Percentiles rank a stretch among this genome's conserved stretches.
Conservation (phyloP, 2,888 invertebrate species). For the Lamellibrachia satsuma region DNA sequence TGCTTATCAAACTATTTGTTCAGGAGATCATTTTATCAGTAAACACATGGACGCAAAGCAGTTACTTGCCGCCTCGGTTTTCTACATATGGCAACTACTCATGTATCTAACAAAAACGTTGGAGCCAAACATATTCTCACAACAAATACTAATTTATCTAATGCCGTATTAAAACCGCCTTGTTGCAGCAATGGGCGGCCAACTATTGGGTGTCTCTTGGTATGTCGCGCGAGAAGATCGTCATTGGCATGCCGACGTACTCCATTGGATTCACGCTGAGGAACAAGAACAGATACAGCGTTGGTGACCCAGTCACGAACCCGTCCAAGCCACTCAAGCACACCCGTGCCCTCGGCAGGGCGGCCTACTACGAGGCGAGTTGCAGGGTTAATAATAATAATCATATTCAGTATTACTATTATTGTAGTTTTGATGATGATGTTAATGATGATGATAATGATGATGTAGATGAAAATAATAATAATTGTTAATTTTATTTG, state of each 20-base stretch:
- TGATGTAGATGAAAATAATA: no score
- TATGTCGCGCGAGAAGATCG: neutral
- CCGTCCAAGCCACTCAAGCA: conserved; percentile 14
- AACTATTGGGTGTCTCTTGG: conserved; percentile 21
- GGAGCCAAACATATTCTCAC: neutral
- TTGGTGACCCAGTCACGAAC: neutral
- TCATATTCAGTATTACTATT: no score
- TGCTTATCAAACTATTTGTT: no score
- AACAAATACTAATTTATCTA: neutral
- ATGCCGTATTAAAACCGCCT: neutral
- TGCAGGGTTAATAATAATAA: neutral
- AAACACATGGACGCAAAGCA: no score
- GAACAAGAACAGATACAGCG: neutral
- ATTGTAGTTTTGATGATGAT: no score
- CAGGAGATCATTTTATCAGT: no score
- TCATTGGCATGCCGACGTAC: conserved; percentile 19
- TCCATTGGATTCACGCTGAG: conserved; percentile 18
- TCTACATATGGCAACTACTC: no score
- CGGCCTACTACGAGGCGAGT: conserved; percentile 8
- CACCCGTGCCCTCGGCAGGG: neutral
- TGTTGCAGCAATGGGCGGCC: conserved; percentile 21
- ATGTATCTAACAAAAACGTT: no score
- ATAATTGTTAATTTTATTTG: no score
- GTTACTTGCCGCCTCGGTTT: no score
- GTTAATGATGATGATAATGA: no score